phyloP scores from a whole-genome alignment of 2,113 vertebrate genomes.

The Passer domesticus region DNA sequence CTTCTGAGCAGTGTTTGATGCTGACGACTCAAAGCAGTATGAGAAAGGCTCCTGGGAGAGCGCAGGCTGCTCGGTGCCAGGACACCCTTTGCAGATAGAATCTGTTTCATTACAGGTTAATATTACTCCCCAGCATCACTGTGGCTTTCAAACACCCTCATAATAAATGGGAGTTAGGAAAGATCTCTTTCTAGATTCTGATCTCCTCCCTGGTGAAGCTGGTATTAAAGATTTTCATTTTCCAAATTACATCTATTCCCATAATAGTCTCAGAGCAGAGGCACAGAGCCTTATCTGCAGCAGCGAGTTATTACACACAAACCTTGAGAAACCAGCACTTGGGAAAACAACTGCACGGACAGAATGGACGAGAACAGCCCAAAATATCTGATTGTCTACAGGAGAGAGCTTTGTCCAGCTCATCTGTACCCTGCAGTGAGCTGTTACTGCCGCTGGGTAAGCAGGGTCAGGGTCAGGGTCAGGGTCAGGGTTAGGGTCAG shows the following conservation, averaged over 20 bases:
- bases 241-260: slow-evolving; percentile 5
- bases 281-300: slow-evolving; percentile 11
- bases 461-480: no score
- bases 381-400: neutral
- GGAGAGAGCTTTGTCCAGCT: neutral
- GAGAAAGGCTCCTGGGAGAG: neutral
- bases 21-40: neutral
- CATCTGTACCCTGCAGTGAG: neutral
- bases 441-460: neutral
- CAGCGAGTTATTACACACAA: neutral
- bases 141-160: neutral
- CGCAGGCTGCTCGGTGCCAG: neutral
- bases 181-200: slow-evolving; percentile 14
- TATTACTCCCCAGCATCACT: neutral
- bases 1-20: neutral
- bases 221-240: slow-evolving; percentile 50
- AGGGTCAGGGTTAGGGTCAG: no score
- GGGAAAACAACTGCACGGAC: neutral
- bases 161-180: slow-evolving; percentile 22
- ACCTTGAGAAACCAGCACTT: neutral
- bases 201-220: neutral
- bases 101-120: slow-evolving; percentile 48
- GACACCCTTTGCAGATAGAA: slow-evolving; percentile 20
- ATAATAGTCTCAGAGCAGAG: neutral
- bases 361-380: neutral